Base-by-base conservation (phyloP, 2,888 invertebrate species). In the Suillia variegata region DNA sequence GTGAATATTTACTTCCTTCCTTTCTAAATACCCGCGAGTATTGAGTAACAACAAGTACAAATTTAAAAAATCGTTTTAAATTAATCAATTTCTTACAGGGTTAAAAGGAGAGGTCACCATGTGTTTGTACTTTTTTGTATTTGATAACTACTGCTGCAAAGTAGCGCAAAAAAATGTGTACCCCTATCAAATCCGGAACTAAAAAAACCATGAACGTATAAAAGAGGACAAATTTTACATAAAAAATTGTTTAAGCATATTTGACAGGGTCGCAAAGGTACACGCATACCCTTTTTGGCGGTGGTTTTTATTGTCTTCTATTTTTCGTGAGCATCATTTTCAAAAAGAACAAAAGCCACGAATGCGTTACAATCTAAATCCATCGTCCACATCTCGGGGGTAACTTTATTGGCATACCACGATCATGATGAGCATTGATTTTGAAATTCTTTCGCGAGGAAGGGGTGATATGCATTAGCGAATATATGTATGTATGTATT, bases 111-210 rank as follows among this genome's bases (percentile, higher is more conserved):
- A n/a, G n/a, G n/a, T n/a, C n/a, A n/a, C n/a, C n/a, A n/a, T n/a
- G n/a, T n/a, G n/a, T n/a, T n/a, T n/a, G n/a, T n/a, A n/a, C n/a
- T n/a, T 26, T 10, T 26, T 26, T 26, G 5, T 10, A 26, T 26
- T 26, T 26, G n/a, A n/a, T n/a, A n/a, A 74, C 38, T 74, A 71
- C 59, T 73, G 70, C 71, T 74, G 73, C 65, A 65, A 20, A 61
- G 61, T 54, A 38, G 54, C 51, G 55, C 70, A 53, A 53, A 66
- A 64, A 66, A 67, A 60, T 60, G 62, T 67, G 67, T 71, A 73
- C 74, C 71, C 74, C 70, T 71, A 68, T 66, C 64, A 69, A 74
- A 73, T n/a, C 71, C 71, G 71, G 71, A 74, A 74, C 71, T 74
- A 74, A 71, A 18, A 60, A 59, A 58, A 13, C 47, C 12, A 58